These are phyloP conservation scores for Agraylea sexmaculata DNA, from an alignment of 1,140 invertebrate species.

Conservation along the genomic window DNA sequence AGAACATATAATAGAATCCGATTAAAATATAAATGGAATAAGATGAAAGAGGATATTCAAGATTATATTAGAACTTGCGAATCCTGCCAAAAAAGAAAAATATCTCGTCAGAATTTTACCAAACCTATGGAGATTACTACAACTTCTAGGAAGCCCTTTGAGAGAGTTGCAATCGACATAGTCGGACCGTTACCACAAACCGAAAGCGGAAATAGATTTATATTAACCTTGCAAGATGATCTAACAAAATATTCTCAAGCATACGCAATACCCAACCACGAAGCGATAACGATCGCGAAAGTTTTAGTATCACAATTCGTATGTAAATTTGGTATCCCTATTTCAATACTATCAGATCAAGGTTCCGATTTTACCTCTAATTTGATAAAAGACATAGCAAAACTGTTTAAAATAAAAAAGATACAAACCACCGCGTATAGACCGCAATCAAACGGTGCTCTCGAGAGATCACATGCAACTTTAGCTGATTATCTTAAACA, in stretches of 20 bases:
- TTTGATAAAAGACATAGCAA: slow-evolving; percentile 10
- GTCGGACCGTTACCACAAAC: slow-evolving; percentile 24
- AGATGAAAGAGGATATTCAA: slow-evolving; percentile 23
- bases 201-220: slow-evolving; percentile 22
- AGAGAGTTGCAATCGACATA: slow-evolving; percentile 23
- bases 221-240: slow-evolving; percentile 29
- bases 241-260: slow-evolving; percentile 28
- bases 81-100: slow-evolving; percentile 27
- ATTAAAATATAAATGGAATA: slow-evolving; percentile 23
- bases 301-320: slow-evolving; percentile 17
- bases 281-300: slow-evolving; percentile 20
- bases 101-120: slow-evolving; percentile 18
- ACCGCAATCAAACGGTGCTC: slow-evolving; percentile 25
- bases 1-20: slow-evolving; percentile 24
- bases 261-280: slow-evolving; percentile 26
- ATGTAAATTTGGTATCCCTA: slow-evolving; percentile 25
- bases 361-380: slow-evolving; percentile 21
- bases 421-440: slow-evolving; percentile 19
- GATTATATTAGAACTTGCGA: slow-evolving; percentile 25
- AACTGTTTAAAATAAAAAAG: slow-evolving; percentile 22
- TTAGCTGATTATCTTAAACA: slow-evolving; percentile 28
- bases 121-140: slow-evolving; percentile 23
- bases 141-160: slow-evolving; percentile 19
- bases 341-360: slow-evolving; percentile 25
- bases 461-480: slow-evolving; percentile 26